Evolutionary conservation across 2,888 invertebrate genomes (phyloP).

Genomic region (Timema podura): DNA sequence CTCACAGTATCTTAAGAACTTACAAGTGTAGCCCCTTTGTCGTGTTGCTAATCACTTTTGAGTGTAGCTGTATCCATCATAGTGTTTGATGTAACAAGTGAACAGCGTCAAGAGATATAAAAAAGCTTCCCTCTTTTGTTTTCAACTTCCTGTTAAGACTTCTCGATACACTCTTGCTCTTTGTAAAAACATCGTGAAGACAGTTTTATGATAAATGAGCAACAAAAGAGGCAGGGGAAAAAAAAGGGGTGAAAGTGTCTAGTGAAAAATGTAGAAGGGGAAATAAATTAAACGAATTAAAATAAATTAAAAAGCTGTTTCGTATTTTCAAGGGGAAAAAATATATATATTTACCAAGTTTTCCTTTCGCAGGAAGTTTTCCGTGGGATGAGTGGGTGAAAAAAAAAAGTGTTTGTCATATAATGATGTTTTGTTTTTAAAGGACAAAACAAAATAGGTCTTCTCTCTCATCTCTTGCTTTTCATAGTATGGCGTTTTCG

Average conservation of each 20-base stretch:
- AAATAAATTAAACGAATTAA: conserved; percentile 16
- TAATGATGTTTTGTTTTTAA: neutral
- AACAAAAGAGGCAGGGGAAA: neutral
- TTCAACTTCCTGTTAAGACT: conserved; percentile 12
- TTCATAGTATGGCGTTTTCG: neutral
- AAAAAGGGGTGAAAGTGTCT: no score
- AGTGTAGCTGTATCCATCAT: neutral
- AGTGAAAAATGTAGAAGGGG: neutral
- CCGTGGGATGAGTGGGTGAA: neutral
- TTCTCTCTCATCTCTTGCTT: neutral
- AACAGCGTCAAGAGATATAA: conserved; percentile 1
- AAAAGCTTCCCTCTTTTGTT: conserved; percentile 4
- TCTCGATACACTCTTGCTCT: conserved; percentile 5
- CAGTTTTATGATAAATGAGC: conserved; percentile 17
- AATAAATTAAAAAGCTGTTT: conserved; percentile 16
- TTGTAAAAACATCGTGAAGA: conserved; percentile 14
- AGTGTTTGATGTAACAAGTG: neutral
- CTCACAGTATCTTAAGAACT: no score
- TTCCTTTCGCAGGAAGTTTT: neutral
- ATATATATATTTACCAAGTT: neutral
- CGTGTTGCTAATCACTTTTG: no score
- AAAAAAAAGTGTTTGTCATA: conserved; percentile 13
- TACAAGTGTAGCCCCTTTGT: no score
- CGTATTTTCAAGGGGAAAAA: conserved; percentile 10
- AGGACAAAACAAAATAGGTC: no score